Evolutionary conservation across 2,888 invertebrate genomes (phyloP), one percentile per base, ranked within the genome.

Genomic region (Beris chalybata): DNA sequence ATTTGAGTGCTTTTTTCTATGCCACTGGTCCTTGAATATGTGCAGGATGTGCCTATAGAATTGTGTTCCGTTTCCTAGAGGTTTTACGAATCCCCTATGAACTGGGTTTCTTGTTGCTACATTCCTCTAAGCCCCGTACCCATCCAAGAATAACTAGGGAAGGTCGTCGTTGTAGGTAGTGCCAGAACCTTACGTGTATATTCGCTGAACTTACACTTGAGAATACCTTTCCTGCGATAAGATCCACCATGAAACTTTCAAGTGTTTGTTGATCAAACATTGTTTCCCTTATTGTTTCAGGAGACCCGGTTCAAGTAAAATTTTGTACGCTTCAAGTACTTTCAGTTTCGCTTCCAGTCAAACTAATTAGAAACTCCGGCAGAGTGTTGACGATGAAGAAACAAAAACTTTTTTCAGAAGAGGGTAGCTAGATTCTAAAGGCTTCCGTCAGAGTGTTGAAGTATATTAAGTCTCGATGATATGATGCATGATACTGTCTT

Each of bases 181-280:
- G 9, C 38, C 38, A 9, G 38, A 38, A 22, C 22, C 22, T 22
- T 22, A 22, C 22, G 22, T 22, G 22, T 22, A 22, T 22, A 22
- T 22, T 22, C 22, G 3, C 22, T 22, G 22, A 2, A 22, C 22
- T 22, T 22, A 22, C 64, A 32, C 44, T 54, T 9, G 44, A 54
- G 59, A 56, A 61, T 61, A 31, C 31, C 47, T 61, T 61, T 52
- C 15, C 52, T 38, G 43, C 38, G 22, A 52, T 61, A 61, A 32
- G 61, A 31, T 44, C 38, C 13, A 45, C 45, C 56, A 54, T 66
- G 64, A 64, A 69, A 48, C 57, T 65, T 68, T 58, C 59, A 69
- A 69, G 69, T 69, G 66, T 66, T 69, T 69, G 69, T 69, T 69
- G 69, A 69, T 69, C 66, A 69, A 69, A 69, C 69, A 69, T 64